Base-by-base conservation (phyloP, 2,797 vertebrate genomes). In the Crax fasciolata region DNA sequence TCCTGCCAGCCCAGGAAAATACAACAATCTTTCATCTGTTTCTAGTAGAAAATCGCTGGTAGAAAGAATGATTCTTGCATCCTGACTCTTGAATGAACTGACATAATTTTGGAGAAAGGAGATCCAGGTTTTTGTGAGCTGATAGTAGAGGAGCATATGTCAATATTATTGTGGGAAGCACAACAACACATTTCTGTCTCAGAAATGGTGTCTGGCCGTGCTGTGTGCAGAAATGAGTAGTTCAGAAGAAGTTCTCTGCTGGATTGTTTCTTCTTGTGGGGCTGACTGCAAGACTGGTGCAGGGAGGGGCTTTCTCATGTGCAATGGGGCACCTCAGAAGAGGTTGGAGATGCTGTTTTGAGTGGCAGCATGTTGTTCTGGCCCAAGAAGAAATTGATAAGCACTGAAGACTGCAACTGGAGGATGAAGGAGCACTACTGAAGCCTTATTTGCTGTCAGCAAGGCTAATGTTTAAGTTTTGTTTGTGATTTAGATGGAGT, bases 181-280 rank as follows among this genome's bases (percentile, higher is more conserved):
- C 23, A 65, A 8, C 20, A 73, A 41, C 12, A 9, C 5, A 1
- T 35, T 87, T 82, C 62, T 81, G 18, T 43, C 81, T 32, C n/a
- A 41, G 54, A 52, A 75, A 9, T 3, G 6, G 19, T 58, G 10
- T 41, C 49, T 57, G 71, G 7, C 32, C 1, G 0, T 41, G 35
- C 62, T 52, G 13, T 0, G 2, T 38, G 51, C 46, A 51, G 49
- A 68, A 66, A 48, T 0, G 1, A 6, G 18, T 9, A 13, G 18
- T 32, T 49, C 35, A 24, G 41, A 18, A 7, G 9, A 30, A 74
- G 35, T 20, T 21, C 21, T 44, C 62, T 54, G 13, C 49, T 62
- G 58, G 23, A 18, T 21, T 79, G 6, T 44, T 10, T 68, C 38
- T 63, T 54, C 61, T 28, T 59, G 11, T 21, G 32, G 49, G 7